Evolutionary conservation across 2,797 vertebrate genomes (phyloP), one percentile per base, ranked within the genome.

Genomic region (Cyclopterus lumpus): DNA sequence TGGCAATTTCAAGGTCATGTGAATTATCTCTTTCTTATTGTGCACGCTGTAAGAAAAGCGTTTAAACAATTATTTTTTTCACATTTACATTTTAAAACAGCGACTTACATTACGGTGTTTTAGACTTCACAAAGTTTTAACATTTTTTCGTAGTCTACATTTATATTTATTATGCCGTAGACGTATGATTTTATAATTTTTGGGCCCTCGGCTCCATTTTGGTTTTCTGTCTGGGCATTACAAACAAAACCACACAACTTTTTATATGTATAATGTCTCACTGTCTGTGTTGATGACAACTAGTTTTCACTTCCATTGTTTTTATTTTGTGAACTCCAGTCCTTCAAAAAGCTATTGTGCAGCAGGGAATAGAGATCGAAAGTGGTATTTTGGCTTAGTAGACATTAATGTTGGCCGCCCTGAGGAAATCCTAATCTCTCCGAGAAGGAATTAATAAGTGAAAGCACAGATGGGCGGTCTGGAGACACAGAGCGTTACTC

Each of bases 401-500:
- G 65, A 38, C 71, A 65, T 30, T 55, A 71, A 71, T 54, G 75
- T 79, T 62, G 8, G 51, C 62, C 49, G 81, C 74, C 67, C 62
- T 57, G 11, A 49, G 85, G 79, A 82, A 82, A 85, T 82, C 79
- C 69, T 73, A 73, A 85, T 86, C 75, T 86, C 57, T 63, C 28
- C 59, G 73, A 76, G 49, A 57, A 65, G 48, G 73, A 78, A 79
- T 79, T 83, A 83, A 61, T 67, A 82, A 75, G 57, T 34, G 68
- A 51, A 66, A 49, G 75, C 59, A 83, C 84, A 89, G 86, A 89
- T 88, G 87, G 81, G 46, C 24, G 2, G 71, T 77, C 66, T 28
- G 65, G 65, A 83, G 79, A 84, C 61, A 55, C 53, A 4, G 62
- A 75, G 67, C 16, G 22, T 57, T 28, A 30, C 75, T 71, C 77